Evolutionary conservation across 2,113 vertebrate species (phyloP).

Genomic region (Paramormyrops kingsleyae): DNA sequence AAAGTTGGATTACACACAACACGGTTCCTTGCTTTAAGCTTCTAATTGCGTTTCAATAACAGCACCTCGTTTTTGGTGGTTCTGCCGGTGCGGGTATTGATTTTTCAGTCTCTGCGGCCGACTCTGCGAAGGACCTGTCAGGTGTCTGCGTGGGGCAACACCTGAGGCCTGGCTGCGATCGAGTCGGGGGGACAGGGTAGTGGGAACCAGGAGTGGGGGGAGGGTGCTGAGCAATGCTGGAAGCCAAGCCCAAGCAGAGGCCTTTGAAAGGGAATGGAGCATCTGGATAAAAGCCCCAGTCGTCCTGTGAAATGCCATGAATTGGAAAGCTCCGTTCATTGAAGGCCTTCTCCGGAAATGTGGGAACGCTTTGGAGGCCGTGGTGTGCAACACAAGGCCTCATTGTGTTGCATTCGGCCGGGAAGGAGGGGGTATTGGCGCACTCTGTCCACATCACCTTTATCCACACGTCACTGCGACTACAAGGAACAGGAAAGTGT

Average conservation of each 20-base stretch:
- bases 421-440: not conserved
- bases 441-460: not conserved
- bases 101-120: not conserved
- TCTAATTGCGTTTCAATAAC: not conserved
- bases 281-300: not conserved
- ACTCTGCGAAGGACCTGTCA: not conserved
- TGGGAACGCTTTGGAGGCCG: not conserved
- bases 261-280: not conserved
- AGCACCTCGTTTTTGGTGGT: not conserved
- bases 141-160: not conserved
- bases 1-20: not conserved
- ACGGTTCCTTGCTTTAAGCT: not conserved
- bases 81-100: not conserved
- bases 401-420: not conserved
- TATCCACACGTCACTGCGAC: not conserved
- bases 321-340: not conserved
- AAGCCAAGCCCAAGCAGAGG: not conserved
- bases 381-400: not conserved
- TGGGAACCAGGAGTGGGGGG: not conserved
- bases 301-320: not conserved
- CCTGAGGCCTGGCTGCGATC: not conserved
- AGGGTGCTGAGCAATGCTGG: not conserved
- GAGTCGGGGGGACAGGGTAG: not conserved
- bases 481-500: not conserved
- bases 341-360: constrained; percentile 1